phyloP scores from a whole-genome alignment of 2,113 vertebrate genomes.

The Ellobius talpinus region DNA sequence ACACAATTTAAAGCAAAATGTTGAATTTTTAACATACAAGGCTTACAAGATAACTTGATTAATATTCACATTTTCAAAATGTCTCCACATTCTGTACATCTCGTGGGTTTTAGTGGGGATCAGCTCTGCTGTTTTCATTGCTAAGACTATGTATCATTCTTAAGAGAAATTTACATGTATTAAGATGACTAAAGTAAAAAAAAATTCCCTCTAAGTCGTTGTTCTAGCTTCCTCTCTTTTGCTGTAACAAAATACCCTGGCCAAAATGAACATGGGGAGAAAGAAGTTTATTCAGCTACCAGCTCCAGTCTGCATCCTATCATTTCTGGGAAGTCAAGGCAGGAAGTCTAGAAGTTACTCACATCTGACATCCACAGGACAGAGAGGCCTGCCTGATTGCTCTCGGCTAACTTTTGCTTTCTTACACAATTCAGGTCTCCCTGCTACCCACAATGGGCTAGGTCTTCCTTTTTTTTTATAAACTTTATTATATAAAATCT shows the following conservation, averaged over 20 bases:
- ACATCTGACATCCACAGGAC: not conserved
- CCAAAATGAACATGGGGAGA: not conserved
- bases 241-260: not conserved
- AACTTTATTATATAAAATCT: not conserved
- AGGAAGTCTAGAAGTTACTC: not conserved
- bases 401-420: not conserved
- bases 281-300: not conserved
- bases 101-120: not conserved
- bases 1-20: not conserved
- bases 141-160: not conserved
- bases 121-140: not conserved
- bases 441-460: not conserved
- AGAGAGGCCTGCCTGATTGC: not conserved
- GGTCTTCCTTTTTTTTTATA: not conserved
- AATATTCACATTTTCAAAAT: not conserved
- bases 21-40: not conserved
- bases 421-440: not conserved
- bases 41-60: not conserved
- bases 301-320: not conserved
- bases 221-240: not conserved
- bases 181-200: not conserved
- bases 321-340: not conserved
- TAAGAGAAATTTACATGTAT: not conserved
- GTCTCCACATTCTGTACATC: not conserved
- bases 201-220: not conserved